phyloP scores from a whole-genome alignment of 2,888 invertebrate species.

The Didymodactylos carnosus region DNA sequence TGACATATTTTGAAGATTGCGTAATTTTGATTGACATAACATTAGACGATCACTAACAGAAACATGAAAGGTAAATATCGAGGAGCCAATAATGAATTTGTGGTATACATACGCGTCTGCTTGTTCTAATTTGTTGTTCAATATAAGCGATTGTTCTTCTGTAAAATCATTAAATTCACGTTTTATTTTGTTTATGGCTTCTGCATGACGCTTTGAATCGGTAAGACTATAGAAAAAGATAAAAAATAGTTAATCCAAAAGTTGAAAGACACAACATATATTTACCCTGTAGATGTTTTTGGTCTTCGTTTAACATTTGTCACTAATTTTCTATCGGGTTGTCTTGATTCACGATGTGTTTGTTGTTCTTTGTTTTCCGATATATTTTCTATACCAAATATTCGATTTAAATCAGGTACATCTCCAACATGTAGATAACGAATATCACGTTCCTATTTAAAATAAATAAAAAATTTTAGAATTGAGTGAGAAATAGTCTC shows the following conservation, averaged over 20 bases:
- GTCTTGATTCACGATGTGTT: neutral
- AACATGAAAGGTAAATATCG: too few relatives aligned
- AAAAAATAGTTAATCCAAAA: too few relatives aligned
- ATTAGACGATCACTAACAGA: neutral
- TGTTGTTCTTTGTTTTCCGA: neutral
- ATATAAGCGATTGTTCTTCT: neutral
- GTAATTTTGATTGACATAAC: neutral
- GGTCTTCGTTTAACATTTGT: neutral
- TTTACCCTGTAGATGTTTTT: neutral
- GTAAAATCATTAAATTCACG: neutral
- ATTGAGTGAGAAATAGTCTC: neutral
- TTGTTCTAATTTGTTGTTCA: neutral
- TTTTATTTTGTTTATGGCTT: neutral
- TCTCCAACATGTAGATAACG: neutral
- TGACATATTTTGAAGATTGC: neutral
- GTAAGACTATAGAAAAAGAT: too few relatives aligned
- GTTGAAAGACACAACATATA: neutral
- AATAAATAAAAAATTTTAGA: neutral
- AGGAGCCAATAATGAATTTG: too few relatives aligned
- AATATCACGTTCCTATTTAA: neutral
- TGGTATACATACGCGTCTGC: too few relatives aligned
- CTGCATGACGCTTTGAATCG: neutral
- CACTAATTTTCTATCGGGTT: neutral
- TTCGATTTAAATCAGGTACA: neutral
- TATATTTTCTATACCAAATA: neutral